Base-by-base conservation (phyloP, 2,113 vertebrate genomes). In the Microtus richardsoni region DNA sequence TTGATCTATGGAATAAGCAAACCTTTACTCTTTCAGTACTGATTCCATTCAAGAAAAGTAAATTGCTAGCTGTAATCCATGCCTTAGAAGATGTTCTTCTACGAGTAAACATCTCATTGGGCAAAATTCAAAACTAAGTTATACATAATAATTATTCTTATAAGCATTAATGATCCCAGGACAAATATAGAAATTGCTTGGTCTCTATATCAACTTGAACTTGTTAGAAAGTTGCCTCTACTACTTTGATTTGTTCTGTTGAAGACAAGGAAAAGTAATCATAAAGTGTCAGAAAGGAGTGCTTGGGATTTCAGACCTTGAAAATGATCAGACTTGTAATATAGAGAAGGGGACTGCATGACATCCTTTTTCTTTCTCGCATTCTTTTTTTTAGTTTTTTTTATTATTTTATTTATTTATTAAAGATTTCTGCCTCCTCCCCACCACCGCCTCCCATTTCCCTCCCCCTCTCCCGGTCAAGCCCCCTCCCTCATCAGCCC, bases 21-120 rank as follows among this genome's bases (percentile, higher is more conserved):
- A 96, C 77, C 62, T 98, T 98, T 98, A 98, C 96, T 95, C 96
- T 91, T 91, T 95, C 94, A 93, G 80, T 47, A 88, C 95, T 92
- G 79, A 93, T 0, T 24, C 30, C 83, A 36, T 73, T 88, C 66
- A 84, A 95, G 94, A 26, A 98, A 96, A 58, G 24, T 75, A 93
- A 91, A 88, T 79, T 97, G 66, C 54, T 96, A 30, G 33, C 21
- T 92, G 91, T 33, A 91, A 47, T 73, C 54, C 62, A 82, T 92
- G 85, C 70, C 92, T 0, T 0, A 66, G 94, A 96, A 95, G 87
- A 52, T 24, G 71, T 97, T 92, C 92, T 36, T 77, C 87, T 92
- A 28, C 17, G 7, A 16, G 28, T 24, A 74, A 62, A 93, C 10
- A 47, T 71, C 30, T 95, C 88, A 93, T 6, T 71, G 92, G 41